Conservation (phyloP, 2,113 vertebrate species). For the western clawed frog (Xenopus tropicalis) region UCB_Xtro_10.0 CM004450.2:108749001-108749500, state of each 20-base stretch:
- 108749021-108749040: constrained; percentile 5
- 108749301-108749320: neutral
- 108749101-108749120: constrained; percentile 33
- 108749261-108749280: constrained; percentile 19
- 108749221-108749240: constrained; percentile 25
- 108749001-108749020: constrained; percentile 29
- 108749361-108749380: neutral
- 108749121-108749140: constrained; percentile 31
- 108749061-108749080: constrained; percentile 31
- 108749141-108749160: constrained; percentile 42
- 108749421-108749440: too few species aligned
- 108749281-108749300: neutral
- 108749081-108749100: constrained; percentile 24
- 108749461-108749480: too few species aligned
- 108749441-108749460: too few species aligned
- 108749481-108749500: too few species aligned
- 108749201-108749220: constrained; percentile 27
- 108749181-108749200: constrained; percentile 30
- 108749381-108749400: neutral
- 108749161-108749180: constrained; percentile 40
- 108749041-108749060: constrained; percentile 6
- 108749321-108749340: neutral
- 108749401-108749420: too few species aligned
- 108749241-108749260: neutral
- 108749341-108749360: constrained; percentile 6